These are phyloP conservation scores for Ectropis grisescens DNA, from an alignment of 1,140 invertebrate genomes.

Conservation along the genomic window DNA sequence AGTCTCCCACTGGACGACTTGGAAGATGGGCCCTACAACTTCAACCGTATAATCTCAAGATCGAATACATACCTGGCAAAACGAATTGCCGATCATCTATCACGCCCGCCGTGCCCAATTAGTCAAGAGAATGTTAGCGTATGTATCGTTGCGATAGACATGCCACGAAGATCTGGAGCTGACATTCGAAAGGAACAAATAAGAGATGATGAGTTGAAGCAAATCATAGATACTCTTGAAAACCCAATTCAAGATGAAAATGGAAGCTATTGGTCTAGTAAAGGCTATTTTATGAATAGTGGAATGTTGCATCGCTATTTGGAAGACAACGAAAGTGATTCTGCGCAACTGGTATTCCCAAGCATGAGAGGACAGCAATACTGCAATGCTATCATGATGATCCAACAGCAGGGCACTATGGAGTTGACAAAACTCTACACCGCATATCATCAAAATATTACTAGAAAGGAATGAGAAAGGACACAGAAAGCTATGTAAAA, in stretches of 20 bases:
- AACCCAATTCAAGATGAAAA: conserved; percentile 1
- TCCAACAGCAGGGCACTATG: background rate
- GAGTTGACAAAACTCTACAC: background rate
- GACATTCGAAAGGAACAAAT: conserved; percentile 15
- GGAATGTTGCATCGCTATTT: conserved; percentile 19
- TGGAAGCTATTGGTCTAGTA: conserved; percentile 11
- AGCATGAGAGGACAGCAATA: conserved; percentile 5
- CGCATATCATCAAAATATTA: background rate
- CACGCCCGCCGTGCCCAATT: conserved; percentile 6
- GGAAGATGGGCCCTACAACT: conserved; percentile 28
- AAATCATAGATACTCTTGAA: conserved; percentile 20
- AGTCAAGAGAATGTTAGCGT: conserved; percentile 5
- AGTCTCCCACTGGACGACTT: conserved; percentile 37
- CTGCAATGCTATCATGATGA: conserved; percentile 14
- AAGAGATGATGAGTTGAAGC: conserved; percentile 16
- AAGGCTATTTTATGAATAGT: conserved; percentile 18
- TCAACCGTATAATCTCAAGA: conserved; percentile 21
- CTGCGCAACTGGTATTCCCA: conserved; percentile 4
- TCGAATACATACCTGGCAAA: conserved; percentile 25
- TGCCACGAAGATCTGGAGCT: conserved; percentile 6
- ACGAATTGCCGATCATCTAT: conserved; percentile 34
- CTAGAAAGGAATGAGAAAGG: background rate
- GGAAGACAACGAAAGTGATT: background rate
- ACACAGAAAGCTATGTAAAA: background rate
- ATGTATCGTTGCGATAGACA: conserved; percentile 11